Evolutionary conservation across 2,113 vertebrate species (phyloP), one percentile per base, ranked within the genome.

Genomic region (Brienomyrus brachyistius): DNA sequence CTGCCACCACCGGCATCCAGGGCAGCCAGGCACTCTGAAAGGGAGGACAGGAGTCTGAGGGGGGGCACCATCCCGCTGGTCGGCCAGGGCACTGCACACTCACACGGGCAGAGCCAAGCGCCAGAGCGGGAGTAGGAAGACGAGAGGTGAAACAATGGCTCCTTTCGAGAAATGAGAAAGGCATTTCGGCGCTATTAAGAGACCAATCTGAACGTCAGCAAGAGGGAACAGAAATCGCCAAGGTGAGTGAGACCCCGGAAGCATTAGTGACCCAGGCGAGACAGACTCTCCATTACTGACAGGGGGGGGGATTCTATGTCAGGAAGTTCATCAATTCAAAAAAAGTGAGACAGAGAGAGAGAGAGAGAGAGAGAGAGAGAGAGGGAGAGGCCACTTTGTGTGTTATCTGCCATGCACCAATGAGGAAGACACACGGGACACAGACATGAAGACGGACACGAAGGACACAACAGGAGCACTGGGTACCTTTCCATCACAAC

Each of bases 401-500:
- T 70, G n/a, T 85, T 89, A 88, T 74, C 88, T 87, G 92, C 88
- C 97, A 97, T 97, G 96, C 97, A 96, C 92, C 95, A 92, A 91
- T 92, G 93, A 94, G 96, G 95, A 52, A 89, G 95, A 94, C 91
- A 95, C 93, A 96, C 94, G 94, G 96, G 94, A 96, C 90, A 93
- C 95, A 95, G 95, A 93, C 59, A 15, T 19, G 74, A 35, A 45
- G 15, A 89, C 94, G 96, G 94, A 97, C 95, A 97, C 92, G 82
- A 13, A 31, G n/a, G 94, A 97, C 95, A 95, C 94, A 94, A 97
- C 95, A 96, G 95, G 93, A 95, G 95, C 96, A 95, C 96, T 96
- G 95, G 98, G 96, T 99, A 99, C 98, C 98, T 99, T 98, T 98
- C 98, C 99, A 99, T 98, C 98, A 99, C 97, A 99, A 98, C 96